phyloP scores from a whole-genome alignment of 2,888 invertebrate genomes.

The Trichogramma evanescens region DNA sequence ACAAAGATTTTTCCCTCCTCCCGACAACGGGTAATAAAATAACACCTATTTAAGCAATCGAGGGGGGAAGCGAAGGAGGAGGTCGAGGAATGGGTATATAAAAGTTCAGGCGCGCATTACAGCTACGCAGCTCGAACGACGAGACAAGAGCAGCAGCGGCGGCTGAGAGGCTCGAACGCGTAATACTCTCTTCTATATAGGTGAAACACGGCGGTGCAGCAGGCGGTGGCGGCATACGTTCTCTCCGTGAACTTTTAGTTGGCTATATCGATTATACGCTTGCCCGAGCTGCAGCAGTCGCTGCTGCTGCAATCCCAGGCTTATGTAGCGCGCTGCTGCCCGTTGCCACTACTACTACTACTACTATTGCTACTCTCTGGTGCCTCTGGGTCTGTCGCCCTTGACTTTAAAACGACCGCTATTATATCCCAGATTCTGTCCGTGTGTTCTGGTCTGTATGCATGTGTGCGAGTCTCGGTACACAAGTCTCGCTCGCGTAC shows the following conservation, averaged over 20 bases:
- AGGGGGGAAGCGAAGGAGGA: not conserved
- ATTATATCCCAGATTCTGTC: too few species aligned
- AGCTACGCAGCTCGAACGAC: too few species aligned
- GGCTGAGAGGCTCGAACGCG: not conserved
- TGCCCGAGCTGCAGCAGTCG: not conserved
- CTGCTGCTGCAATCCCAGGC: conserved; percentile 3
- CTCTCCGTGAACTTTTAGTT: conserved; percentile 19
- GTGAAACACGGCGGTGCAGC: too few species aligned
- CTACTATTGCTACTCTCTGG: not conserved
- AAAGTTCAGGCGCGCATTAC: not conserved
- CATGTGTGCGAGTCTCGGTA: too few species aligned
- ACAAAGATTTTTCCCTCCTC: too few species aligned
- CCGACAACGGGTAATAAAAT: too few species aligned
- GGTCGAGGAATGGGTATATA: not conserved
- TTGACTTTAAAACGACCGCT: conserved; percentile 8
- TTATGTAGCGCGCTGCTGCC: not conserved
- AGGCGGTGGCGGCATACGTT: too few species aligned
- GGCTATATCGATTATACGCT: conserved; percentile 19
- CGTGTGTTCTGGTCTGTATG: too few species aligned
- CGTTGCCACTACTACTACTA: not conserved
- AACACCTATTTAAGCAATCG: too few species aligned
- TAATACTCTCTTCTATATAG: not conserved
- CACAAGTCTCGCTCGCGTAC: too few species aligned
- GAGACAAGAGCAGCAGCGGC: not conserved
- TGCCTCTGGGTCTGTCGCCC: conserved; percentile 16